Base-by-base conservation (phyloP, 2,888 invertebrate species). In the Caenorhabditis uteleia region DNA sequence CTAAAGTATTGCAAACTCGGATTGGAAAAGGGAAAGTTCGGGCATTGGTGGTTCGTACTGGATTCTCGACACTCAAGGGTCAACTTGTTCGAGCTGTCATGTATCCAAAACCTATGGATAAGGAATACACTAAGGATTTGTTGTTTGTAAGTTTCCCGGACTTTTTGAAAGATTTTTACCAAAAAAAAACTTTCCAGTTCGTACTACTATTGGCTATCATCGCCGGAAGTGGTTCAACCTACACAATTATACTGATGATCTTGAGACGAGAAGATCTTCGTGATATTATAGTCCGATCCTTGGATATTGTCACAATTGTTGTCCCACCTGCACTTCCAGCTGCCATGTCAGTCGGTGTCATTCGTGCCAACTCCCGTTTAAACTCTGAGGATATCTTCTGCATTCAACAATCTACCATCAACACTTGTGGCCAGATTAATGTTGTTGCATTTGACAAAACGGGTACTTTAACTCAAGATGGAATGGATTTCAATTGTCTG, bases 221-320 rank as follows among this genome's bases (percentile, higher is more conserved):
- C 27, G 74, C 74, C 12, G 8, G 36, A 2, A 33, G 38, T 26
- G 74, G 74, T 23, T 70, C 70, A 29, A 36, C 45, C 0, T 95
- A 95, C 83, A 95, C 95, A 0, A 87, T 95, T 27, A 87, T 91
- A 1, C 88, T 91, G 7, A 95, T 94, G 89, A 90, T 91, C 26
- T 39, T 51, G 2, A 56, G 77, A 8, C 64, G 75, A 14, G 39
- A 57, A 10, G 14, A 58, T 3, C 12, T 68, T 27, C 56, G 58
- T 38, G 75, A 70, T 10, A 89, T 91, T 74, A 85, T 90, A 3
- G 85, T 93, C 34, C 89, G 92, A 46, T 90, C 91, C 1, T 85
- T 94, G 71, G 94, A 94, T 83, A 90, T 94, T 54, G 89, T 95
- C 70, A 94, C 94, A 0, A 93, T 94, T 74, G 92, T 93, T 8